Conservation (phyloP, 2,113 vertebrate genomes). For the Scytalopus superciliaris region DNA sequence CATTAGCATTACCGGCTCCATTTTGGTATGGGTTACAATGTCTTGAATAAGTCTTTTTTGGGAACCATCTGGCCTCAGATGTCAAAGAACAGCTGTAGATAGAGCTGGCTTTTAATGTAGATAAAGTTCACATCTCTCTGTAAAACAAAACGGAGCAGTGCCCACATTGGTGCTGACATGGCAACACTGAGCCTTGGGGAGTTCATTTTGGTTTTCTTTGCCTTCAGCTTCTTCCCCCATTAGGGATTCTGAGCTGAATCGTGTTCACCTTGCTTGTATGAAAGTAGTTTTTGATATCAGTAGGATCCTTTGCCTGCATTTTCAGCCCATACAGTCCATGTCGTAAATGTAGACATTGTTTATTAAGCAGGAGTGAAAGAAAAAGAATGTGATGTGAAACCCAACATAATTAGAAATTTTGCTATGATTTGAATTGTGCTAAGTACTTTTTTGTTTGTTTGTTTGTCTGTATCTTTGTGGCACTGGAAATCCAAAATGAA, state of each 20-base stretch:
- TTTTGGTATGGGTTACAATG: neutral
- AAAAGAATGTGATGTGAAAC: neutral
- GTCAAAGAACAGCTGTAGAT: conserved; percentile 59
- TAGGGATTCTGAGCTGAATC: neutral
- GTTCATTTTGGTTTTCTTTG: neutral
- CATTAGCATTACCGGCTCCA: neutral
- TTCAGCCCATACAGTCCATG: neutral
- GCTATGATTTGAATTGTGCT: neutral
- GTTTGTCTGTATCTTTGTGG: neutral
- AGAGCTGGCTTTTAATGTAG: conserved; percentile 6
- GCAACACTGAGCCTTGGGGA: neutral
- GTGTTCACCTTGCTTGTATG: neutral
- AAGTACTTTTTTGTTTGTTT: neutral
- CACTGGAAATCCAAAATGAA: neutral
- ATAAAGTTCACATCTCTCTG: neutral
- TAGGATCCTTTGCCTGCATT: neutral
- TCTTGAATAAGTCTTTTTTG: conserved; percentile 1
- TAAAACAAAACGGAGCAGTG: neutral
- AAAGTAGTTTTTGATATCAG: neutral
- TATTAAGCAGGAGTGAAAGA: neutral
- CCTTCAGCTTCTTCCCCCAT: neutral
- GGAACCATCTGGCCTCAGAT: conserved; percentile 48
- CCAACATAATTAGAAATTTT: neutral
- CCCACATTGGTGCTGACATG: neutral
- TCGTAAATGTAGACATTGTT: neutral